phyloP scores from a whole-genome alignment of 1,140 invertebrate genomes.

The Pseudachorutes palmiensis region DNA sequence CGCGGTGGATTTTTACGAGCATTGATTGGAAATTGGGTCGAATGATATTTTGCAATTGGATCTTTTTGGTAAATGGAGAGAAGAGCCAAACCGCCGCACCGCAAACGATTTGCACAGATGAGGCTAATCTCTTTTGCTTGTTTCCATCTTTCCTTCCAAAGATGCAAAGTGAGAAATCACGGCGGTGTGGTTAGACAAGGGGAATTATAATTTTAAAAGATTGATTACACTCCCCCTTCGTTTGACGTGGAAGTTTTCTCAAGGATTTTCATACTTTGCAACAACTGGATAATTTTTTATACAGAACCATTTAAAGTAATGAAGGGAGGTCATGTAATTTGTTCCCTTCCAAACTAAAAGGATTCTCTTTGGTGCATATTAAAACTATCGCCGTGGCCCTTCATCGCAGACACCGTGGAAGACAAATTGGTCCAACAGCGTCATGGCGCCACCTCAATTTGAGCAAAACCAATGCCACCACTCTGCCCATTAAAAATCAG shows the following conservation, averaged over 20 bases:
- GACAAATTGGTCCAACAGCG: neutral
- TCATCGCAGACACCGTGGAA: neutral
- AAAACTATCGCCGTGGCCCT: neutral
- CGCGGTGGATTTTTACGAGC: neutral
- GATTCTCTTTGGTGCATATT: neutral
- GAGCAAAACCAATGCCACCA: too few relatives aligned
- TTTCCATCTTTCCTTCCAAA: too few relatives aligned
- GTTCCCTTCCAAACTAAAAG: slow-evolving; percentile 2
- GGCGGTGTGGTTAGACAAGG: too few relatives aligned
- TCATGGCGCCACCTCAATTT: neutral
- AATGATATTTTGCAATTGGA: neutral
- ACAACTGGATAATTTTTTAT: slow-evolving; percentile 2
- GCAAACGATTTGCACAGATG: neutral
- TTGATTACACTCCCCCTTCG: neutral
- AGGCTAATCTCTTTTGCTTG: too few relatives aligned
- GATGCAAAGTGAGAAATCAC: too few relatives aligned
- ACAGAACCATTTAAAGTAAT: neutral
- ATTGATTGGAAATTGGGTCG: neutral
- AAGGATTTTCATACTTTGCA: slow-evolving; percentile 1
- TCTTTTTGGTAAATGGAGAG: neutral
- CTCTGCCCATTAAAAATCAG: too few relatives aligned
- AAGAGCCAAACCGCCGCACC: too few relatives aligned
- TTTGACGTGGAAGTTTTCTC: neutral
- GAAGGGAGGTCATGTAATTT: slow-evolving; percentile 10
- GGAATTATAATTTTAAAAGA: neutral